These are phyloP conservation scores for Caenorhabditis tropicalis DNA, from an alignment of 1,140 invertebrate genomes.

Conservation along the genomic window DNA sequence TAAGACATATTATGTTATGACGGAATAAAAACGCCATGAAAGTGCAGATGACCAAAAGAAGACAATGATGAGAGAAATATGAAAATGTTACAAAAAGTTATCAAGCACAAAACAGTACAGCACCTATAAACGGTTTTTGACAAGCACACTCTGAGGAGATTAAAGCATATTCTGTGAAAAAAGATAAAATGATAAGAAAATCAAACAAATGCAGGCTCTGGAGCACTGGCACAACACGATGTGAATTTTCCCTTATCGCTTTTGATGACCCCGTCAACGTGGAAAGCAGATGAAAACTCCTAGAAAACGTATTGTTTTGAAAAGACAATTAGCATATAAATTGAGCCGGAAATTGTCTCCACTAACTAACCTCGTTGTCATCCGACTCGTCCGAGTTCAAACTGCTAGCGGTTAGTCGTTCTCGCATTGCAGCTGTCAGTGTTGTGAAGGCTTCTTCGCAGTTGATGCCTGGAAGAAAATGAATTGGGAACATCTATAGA, in stretches of 20 bases:
- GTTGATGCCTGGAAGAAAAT: slow-evolving; percentile 64
- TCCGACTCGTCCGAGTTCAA: slow-evolving; percentile 64
- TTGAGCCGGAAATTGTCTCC: not conserved
- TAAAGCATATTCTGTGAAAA: slow-evolving; percentile 27
- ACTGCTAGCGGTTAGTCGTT: slow-evolving; percentile 63
- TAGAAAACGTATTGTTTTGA: slow-evolving; percentile 4
- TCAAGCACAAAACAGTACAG: not conserved
- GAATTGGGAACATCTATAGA: not conserved
- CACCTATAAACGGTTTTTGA: slow-evolving; percentile 30
- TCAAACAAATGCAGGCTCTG: slow-evolving; percentile 68
- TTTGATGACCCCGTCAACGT: slow-evolving; percentile 70
- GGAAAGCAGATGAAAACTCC: slow-evolving; percentile 67
- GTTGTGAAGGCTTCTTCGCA: slow-evolving; percentile 70
- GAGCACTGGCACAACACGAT: slow-evolving; percentile 59
- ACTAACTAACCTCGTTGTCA: slow-evolving; percentile 44
- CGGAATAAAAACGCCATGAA: not conserved
- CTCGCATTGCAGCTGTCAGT: slow-evolving; percentile 67
- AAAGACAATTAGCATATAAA: slow-evolving; percentile 30
- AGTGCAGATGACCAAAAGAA: not conserved
- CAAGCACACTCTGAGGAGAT: slow-evolving; percentile 3
- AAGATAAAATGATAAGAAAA: not conserved
- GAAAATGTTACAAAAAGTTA: not conserved
- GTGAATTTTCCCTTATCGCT: slow-evolving; percentile 61
- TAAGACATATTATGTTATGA: not conserved
- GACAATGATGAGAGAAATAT: not conserved